A percentile compares a stretch with the other conserved stretches of the same genome.
Evolutionary conservation across 35 echinoderm and acorn worm genomes (phyloP).

Genomic region (Ophioderma brevispina): DNA sequence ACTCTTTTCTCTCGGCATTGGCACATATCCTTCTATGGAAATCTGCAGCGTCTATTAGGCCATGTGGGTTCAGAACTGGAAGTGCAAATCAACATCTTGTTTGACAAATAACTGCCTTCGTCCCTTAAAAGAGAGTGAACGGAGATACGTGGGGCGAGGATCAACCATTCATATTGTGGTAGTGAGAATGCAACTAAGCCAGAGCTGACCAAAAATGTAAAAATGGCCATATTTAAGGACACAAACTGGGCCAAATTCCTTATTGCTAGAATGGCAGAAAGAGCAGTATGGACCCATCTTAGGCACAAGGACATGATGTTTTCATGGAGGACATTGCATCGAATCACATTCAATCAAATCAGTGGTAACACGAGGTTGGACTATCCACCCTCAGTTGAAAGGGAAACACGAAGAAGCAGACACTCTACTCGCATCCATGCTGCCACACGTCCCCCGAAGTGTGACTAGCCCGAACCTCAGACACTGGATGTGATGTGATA

Average conservation of each 20-base stretch:
- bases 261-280: slow-evolving; percentile 60
- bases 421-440: slow-evolving; percentile 62
- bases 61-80: slow-evolving; percentile 31
- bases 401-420: slow-evolving; percentile 80
- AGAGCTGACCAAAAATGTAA: slow-evolving; percentile 63
- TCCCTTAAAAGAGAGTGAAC: slow-evolving; percentile 27
- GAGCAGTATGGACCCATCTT: slow-evolving; percentile 50
- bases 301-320: slow-evolving; percentile 59
- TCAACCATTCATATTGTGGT: slow-evolving; percentile 40
- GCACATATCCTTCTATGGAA: slow-evolving; percentile 54
- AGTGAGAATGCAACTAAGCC: slow-evolving; percentile 62
- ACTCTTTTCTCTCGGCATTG: slow-evolving; percentile 24
- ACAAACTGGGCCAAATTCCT: slow-evolving; percentile 76
- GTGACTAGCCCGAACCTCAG: slow-evolving; percentile 69
- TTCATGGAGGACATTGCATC: slow-evolving; percentile 65
- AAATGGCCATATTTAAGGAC: slow-evolving; percentile 74
- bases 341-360: slow-evolving; percentile 17
- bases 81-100: slow-evolving; percentile 12
- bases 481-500: slow-evolving; percentile 75
- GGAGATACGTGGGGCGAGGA: neutral
- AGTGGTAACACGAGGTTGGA: neutral
- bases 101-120: slow-evolving; percentile 44
- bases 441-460: slow-evolving; percentile 28
- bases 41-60: slow-evolving; percentile 28
- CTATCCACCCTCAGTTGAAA: slow-evolving; percentile 54